These are phyloP conservation scores for Megastigmus dorsalis DNA, from an alignment of 2,888 invertebrate genomes.

Conservation along the genomic window DNA sequence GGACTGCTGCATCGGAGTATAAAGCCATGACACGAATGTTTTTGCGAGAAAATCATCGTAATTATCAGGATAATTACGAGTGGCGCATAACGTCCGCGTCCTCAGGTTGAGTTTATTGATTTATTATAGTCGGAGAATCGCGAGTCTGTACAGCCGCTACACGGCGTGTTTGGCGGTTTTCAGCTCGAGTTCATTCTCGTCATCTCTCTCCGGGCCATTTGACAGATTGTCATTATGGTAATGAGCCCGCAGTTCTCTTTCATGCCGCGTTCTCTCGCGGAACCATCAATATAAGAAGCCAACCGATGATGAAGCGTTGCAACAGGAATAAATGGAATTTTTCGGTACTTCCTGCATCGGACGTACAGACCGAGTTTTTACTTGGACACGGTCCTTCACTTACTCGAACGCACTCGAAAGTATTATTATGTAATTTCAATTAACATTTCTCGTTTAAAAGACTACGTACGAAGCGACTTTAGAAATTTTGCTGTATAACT, in stretches of 20 bases:
- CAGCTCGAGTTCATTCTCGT: no score
- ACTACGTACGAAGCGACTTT: no score
- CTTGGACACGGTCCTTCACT: no score
- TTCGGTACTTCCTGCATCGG: slow-evolving; percentile 21
- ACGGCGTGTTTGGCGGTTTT: slow-evolving; percentile 38
- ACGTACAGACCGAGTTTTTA: no score
- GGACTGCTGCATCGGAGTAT: neutral
- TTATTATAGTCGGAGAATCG: slow-evolving; percentile 40
- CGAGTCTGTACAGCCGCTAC: no score
- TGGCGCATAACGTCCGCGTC: slow-evolving; percentile 8
- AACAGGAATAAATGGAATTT: neutral
- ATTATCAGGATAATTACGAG: slow-evolving; percentile 42
- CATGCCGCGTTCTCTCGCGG: neutral
- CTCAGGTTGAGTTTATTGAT: slow-evolving; percentile 39
- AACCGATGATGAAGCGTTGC: neutral
- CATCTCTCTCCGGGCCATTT: slow-evolving; percentile 31
- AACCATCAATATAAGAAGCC: slow-evolving; percentile 8
- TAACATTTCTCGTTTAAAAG: no score
- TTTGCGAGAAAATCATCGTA: neutral
- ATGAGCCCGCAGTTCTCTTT: slow-evolving; percentile 31
- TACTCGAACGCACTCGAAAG: no score
- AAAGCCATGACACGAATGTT: neutral
- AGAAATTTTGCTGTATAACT: no score
- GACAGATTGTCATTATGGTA: slow-evolving; percentile 54
- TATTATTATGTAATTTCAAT: no score